Conservation (phyloP, 2,888 invertebrate genomes). For the Buathra laborator region DNA sequence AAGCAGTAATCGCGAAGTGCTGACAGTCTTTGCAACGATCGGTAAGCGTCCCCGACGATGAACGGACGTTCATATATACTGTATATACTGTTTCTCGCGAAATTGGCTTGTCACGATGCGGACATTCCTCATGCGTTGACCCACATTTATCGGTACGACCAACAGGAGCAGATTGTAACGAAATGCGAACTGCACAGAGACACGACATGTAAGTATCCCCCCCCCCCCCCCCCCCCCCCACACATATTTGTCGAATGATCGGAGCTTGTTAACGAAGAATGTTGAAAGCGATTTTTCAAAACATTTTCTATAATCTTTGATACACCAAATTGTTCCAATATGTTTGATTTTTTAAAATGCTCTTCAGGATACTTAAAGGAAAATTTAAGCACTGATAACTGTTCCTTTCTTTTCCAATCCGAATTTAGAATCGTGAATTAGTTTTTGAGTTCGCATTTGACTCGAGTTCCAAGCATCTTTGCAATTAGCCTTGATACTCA, state of each 20-base stretch:
- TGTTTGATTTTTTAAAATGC: background rate
- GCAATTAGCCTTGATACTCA: too few species aligned
- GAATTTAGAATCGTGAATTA: background rate
- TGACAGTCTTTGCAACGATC: constrained; percentile 62
- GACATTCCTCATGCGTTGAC: constrained; percentile 83
- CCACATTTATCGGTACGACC: constrained; percentile 70
- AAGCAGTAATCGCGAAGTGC: constrained; percentile 36
- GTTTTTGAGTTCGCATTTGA: background rate
- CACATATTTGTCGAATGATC: constrained; percentile 59
- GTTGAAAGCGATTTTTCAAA: constrained; percentile 53
- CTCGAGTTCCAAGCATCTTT: background rate
- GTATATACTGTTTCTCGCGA: constrained; percentile 58
- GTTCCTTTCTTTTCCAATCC: too few species aligned
- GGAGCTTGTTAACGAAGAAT: constrained; percentile 82
- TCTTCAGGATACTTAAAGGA: background rate
- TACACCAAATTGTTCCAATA: constrained; percentile 21
- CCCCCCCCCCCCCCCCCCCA: background rate
- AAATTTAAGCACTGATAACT: background rate
- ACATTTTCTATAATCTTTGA: constrained; percentile 20
- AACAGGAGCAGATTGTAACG: constrained; percentile 55
- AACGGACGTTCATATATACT: constrained; percentile 3
- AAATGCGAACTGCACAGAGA: constrained; percentile 74
- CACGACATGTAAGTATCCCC: background rate
- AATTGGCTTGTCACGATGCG: constrained; percentile 79
- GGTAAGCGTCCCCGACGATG: constrained; percentile 38